Conservation (phyloP, 1,140 invertebrate species). For the Heterodera schachtii region DNA sequence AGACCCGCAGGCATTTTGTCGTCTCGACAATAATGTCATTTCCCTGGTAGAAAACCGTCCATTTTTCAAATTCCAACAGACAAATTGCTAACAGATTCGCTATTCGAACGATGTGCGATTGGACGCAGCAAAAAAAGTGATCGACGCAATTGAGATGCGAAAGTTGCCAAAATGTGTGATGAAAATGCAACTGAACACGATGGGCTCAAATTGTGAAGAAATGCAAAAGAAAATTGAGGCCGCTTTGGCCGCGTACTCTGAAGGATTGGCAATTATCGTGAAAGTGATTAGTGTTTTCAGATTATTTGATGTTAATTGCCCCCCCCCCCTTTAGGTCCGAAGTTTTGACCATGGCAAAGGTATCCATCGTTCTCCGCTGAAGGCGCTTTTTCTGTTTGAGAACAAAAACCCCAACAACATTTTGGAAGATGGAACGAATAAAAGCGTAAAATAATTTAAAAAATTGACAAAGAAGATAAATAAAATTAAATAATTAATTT, state of each 20-base stretch:
- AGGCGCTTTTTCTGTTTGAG: background rate
- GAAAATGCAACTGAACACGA: background rate
- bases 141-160: background rate
- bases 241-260: background rate
- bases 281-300: background rate
- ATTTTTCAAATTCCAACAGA: background rate
- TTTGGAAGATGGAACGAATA: background rate
- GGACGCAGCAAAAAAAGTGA: background rate
- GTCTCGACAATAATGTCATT: background rate
- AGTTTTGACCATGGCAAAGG: background rate
- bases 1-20: slow-evolving; percentile 3
- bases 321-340: background rate
- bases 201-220: background rate
- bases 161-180: background rate
- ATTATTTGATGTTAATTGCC: background rate
- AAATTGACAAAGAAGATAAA: too few species aligned
- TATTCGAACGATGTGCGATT: background rate
- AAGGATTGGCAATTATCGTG: background rate
- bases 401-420: background rate
- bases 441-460: background rate
- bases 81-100: background rate
- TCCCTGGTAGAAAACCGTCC: background rate
- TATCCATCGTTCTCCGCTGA: background rate
- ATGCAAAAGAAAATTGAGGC: background rate
- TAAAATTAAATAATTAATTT: background rate